Base-by-base conservation (phyloP, 2,888 invertebrate species). In the Allolobophora icterica region DNA sequence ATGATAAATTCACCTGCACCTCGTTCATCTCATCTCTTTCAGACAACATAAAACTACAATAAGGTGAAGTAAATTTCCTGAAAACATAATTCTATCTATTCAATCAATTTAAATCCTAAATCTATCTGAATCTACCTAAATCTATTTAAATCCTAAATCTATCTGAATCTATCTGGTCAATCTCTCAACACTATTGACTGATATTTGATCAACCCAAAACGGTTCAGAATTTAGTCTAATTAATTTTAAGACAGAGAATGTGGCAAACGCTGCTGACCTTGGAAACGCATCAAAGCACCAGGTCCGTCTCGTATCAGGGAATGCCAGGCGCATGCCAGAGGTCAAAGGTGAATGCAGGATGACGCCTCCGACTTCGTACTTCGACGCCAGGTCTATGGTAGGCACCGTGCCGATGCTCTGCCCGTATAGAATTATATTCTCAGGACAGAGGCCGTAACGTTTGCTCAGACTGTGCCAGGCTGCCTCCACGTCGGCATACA, bases 231-330 rank as follows among this genome's bases (percentile, higher is more conserved):
- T 5, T 71, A 19, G 45, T 71, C n/a, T 17, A n/a, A n/a, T 71
- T 17, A n/a, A n/a, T 71, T 71, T 52, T 52, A 24, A 24, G 5
- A 52, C 52, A 24, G 6, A 45, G 45, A 45, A 45, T 17, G 19
- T 15, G 19, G 45, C 45, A 15, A 84, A 84, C 13, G 19, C 38
- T 8, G 24, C 94, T 96, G 96, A 98, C 98, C 98, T 99, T 94
- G 99, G 98, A 96, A 99, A 99, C 94, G 98, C 98, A 96, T 99
- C 99, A 96, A 99, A 99, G 96, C 99, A 99, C 98, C 98, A 99
- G 90, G 98, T 98, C 95, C 98, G 97, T 96, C 98, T 98, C 91
- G 98, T 99, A 94, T 98, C 98, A 91, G 99, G 98, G 96, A 99
- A 99, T 93, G 99, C 99, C 52, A 99, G 99, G 94, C 99, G 96